A percentile compares a stretch with the other conserved stretches of the same genome.
phyloP scores from a whole-genome alignment of 2,113 vertebrate species.

The Phaetusa simplex region DNA sequence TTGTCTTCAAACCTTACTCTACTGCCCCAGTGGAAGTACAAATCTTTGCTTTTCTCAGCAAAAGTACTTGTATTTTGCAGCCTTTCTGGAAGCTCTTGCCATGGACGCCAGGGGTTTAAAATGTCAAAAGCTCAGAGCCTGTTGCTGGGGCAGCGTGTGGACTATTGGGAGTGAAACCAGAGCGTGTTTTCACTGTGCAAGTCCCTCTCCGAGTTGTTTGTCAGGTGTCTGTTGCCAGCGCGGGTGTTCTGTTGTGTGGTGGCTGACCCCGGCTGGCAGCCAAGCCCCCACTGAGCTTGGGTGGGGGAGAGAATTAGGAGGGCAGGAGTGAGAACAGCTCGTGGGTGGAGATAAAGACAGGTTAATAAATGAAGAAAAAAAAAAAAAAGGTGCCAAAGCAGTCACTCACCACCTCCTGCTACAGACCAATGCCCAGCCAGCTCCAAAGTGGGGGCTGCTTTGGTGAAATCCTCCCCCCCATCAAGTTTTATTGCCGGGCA shows the following conservation, averaged over 20 bases:
- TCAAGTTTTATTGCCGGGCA: too few relatives aligned
- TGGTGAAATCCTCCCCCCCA: too few relatives aligned
- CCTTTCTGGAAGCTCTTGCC: background rate
- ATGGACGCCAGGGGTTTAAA: background rate
- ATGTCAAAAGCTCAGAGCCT: background rate
- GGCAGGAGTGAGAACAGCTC: background rate
- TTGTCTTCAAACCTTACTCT: background rate
- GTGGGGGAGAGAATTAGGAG: fast-evolving
- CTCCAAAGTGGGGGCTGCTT: background rate
- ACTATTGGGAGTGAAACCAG: background rate
- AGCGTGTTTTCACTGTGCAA: fast-evolving
- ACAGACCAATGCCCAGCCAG: background rate
- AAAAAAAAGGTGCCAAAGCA: background rate
- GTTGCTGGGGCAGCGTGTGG: background rate
- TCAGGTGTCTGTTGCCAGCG: fast-evolving
- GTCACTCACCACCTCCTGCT: too few relatives aligned
- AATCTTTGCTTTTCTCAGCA: background rate
- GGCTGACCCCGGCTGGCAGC: background rate
- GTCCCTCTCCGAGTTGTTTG: background rate
- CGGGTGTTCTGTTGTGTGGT: background rate
- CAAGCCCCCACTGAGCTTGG: background rate
- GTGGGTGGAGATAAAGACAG: background rate
- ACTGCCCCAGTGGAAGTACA: background rate
- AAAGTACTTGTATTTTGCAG: background rate
- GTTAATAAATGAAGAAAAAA: background rate